Evolutionary conservation across 2,797 vertebrate genomes (phyloP), one percentile per base, ranked within the genome.

Genomic region (Benthosema pterotum): DNA sequence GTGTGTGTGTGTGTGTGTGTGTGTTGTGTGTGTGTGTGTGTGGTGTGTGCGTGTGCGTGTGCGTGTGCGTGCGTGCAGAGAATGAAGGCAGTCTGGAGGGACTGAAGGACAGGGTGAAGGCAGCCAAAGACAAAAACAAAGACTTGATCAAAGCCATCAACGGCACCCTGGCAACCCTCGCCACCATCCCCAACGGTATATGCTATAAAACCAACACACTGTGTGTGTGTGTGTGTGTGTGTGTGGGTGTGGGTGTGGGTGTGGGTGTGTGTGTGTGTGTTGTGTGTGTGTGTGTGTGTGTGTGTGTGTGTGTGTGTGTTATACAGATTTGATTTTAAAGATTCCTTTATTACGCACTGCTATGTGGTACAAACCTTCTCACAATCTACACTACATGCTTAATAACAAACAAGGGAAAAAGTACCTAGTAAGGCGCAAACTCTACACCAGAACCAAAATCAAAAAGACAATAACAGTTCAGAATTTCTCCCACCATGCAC

Each of bases 181-280:
- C 90, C 48, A 83, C 93, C 50, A 94, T 99, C 80, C 95, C 97
- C 66, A 95, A 93, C 0, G 97, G 97, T 98, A 93, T 66, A 93
- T 69, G n/a, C n/a, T n/a, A n/a, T 62, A 69, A 9, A 59, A 69
- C 52, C 50, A 60, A 52, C 22, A 65, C 49, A 54, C 50, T 3
- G 11, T 32, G 19, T 55, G 38, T 57, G 11, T 38, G 12, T 42
- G 2, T 42, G 68, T 22, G 43, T 46, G 45, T n/a, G 16, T 22
- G 18, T 22, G 50, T 19, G 18, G 12, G 18, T 2, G 22, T 55
- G 46, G 19, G 22, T 11, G 58, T n/a, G 60, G 6, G 60, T 5
- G 47, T 45, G 28, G 8, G 15, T 11, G n/a, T 22, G 18, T 52
- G 50, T 19, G 18, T 18, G 17, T 7, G 22, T 55, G 46, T 25